Conservation (phyloP, 2,797 vertebrate genomes). For the Vireo griseus region DNA sequence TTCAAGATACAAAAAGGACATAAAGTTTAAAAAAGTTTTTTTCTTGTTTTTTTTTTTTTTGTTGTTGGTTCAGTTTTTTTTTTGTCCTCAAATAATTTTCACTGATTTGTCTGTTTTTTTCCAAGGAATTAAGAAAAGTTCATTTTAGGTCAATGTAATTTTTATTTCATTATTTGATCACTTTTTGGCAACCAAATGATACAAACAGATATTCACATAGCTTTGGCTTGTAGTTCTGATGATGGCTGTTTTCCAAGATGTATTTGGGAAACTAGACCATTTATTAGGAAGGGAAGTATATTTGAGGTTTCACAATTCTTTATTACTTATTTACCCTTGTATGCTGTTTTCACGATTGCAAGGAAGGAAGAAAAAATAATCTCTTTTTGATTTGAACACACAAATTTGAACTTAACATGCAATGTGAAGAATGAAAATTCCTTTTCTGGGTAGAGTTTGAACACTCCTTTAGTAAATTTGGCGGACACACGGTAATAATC, state of each 20-base stretch:
- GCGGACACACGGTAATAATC: background rate
- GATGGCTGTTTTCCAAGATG: background rate
- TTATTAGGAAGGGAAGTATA: background rate
- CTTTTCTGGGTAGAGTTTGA: background rate
- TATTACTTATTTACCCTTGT: background rate
- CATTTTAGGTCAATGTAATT: background rate
- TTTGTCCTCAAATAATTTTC: background rate
- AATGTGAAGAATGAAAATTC: background rate
- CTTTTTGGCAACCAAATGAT: background rate
- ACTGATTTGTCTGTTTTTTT: background rate
- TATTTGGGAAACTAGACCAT: background rate
- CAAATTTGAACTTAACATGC: background rate
- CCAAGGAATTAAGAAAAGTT: background rate
- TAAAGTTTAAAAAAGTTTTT: background rate
- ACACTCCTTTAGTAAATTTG: background rate
- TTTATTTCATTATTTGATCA: background rate
- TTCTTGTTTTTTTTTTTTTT: background rate
- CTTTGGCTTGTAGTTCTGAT: background rate
- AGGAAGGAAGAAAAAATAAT: background rate
- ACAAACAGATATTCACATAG: conserved; percentile 29
- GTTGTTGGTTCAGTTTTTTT: background rate
- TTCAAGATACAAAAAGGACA: background rate
- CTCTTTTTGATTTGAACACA: background rate
- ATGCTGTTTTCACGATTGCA: background rate
- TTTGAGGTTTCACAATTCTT: background rate